phyloP scores from a whole-genome alignment of 2,797 vertebrate genomes.

The Thamnophis elegans region DNA sequence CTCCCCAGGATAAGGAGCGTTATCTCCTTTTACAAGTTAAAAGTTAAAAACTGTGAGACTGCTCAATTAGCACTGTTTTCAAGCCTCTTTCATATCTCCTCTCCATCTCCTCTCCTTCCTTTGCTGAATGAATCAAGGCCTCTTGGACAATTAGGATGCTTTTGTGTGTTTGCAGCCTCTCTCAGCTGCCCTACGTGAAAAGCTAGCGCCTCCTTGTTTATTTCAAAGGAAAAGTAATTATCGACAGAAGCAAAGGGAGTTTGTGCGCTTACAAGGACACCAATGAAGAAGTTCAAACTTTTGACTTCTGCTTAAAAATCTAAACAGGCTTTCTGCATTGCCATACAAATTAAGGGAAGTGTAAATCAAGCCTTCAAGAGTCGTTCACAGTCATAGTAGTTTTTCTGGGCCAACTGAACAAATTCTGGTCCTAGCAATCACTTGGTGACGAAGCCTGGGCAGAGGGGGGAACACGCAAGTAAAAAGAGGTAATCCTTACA shows the following conservation, averaged over 20 bases:
- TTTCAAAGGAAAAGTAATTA: neutral
- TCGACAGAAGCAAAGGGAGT: neutral
- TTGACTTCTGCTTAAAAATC: neutral
- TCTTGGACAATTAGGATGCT: neutral
- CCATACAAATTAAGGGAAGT: neutral
- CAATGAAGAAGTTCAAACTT: neutral
- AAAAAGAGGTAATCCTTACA: conserved; percentile 79
- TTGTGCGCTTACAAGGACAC: neutral
- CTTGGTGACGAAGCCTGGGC: neutral
- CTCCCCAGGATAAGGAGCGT: neutral
- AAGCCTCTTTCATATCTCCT: neutral
- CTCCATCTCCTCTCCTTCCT: neutral
- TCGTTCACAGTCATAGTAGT: neutral
- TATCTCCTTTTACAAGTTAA: neutral
- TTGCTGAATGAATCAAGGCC: neutral
- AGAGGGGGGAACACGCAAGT: neutral
- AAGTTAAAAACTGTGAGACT: neutral
- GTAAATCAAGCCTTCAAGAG: neutral
- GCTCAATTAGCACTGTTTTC: neutral
- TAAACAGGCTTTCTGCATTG: neutral
- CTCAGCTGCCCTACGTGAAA: neutral
- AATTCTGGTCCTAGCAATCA: neutral
- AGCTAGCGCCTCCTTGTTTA: neutral
- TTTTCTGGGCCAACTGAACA: neutral
- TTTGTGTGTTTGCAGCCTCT: neutral